A percentile compares a stretch with the other conserved stretches of the same genome.
Evolutionary conservation across 2,113 vertebrate species (phyloP).

Genomic region (Cromileptes altivelis): DNA sequence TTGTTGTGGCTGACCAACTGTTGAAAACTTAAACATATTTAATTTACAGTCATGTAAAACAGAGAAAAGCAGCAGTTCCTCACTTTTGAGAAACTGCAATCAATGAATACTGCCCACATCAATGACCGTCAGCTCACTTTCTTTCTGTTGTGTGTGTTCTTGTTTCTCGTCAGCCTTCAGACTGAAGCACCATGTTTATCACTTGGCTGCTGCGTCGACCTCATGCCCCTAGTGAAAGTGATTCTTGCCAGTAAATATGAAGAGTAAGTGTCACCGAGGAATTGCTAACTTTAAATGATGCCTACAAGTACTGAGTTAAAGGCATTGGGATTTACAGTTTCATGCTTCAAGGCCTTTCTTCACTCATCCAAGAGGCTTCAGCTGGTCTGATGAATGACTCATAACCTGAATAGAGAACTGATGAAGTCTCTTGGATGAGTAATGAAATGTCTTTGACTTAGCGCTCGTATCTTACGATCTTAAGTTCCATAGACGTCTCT

Average conservation of each 20-base stretch:
- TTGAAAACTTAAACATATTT: neutral
- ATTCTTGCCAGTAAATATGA: slow-evolving; percentile 94
- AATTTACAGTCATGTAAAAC: neutral
- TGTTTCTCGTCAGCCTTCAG: slow-evolving; percentile 89
- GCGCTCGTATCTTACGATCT: neutral
- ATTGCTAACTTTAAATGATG: neutral
- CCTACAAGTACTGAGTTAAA: neutral
- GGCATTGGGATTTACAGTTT: slow-evolving; percentile 3
- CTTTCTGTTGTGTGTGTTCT: neutral
- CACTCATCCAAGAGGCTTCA: neutral
- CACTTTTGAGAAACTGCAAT: neutral
- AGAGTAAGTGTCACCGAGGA: slow-evolving; percentile 89
- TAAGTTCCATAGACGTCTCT: neutral
- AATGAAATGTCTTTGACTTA: neutral
- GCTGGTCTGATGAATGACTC: slow-evolving; percentile 15
- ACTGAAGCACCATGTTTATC: slow-evolving; percentile 93
- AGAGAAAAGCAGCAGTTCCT: neutral
- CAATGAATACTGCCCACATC: neutral
- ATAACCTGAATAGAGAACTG: slow-evolving; percentile 3
- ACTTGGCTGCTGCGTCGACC: slow-evolving; percentile 97
- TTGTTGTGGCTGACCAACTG: neutral
- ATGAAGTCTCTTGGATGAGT: slow-evolving; percentile 6
- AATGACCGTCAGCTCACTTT: neutral
- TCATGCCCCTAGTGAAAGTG: slow-evolving; percentile 93
- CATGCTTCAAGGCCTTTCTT: neutral